Conservation (phyloP, 2,888 invertebrate genomes). For the Luperina nickerlii region DNA sequence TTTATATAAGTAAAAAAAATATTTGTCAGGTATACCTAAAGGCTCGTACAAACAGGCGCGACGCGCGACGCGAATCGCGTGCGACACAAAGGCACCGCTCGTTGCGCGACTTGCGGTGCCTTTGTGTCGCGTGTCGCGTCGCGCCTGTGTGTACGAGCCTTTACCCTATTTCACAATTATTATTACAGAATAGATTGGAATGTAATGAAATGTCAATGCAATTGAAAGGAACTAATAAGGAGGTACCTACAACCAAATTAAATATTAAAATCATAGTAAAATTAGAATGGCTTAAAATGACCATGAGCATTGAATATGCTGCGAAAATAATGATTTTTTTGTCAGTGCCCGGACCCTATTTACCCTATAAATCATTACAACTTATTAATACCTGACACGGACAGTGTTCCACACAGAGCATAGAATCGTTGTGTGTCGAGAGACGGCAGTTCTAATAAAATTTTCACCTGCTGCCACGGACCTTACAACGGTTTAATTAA, state of each 20-base stretch:
- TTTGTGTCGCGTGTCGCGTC: no score
- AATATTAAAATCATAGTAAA: neutral
- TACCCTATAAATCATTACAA: constrained; percentile 1
- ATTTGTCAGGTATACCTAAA: neutral
- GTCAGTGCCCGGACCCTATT: neutral
- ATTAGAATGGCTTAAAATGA: neutral
- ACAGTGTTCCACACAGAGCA: constrained; percentile 14
- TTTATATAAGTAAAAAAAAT: neutral
- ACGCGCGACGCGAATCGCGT: no score
- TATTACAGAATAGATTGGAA: neutral
- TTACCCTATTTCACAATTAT: no score
- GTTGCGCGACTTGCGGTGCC: no score
- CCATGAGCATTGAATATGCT: neutral
- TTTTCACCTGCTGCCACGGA: neutral
- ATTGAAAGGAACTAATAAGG: neutral
- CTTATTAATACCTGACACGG: no score
- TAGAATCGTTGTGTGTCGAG: no score
- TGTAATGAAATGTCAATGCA: neutral
- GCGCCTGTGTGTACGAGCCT: no score
- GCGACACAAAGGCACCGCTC: no score
- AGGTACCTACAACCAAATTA: neutral
- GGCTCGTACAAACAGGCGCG: no score
- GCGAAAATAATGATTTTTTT: neutral
- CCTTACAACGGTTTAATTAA: no score
- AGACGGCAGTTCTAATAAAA: neutral